A percentile compares a stretch with the other conserved stretches of the same genome.
Conservation (phyloP, 1,140 invertebrate species). For the Camponotus vicinus region DNA sequence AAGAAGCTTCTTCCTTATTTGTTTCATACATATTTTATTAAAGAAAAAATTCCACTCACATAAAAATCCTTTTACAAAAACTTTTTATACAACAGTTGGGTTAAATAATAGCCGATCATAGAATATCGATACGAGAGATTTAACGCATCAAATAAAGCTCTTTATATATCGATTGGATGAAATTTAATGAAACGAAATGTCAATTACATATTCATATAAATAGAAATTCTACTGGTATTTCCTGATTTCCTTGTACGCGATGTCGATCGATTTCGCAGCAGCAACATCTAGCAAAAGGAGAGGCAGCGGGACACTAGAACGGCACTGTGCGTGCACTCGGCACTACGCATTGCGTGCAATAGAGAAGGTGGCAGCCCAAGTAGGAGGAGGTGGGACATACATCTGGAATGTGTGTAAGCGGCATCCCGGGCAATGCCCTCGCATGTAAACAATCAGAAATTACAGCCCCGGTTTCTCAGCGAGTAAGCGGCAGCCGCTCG, state of each 20-base stretch:
- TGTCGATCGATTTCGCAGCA: neutral
- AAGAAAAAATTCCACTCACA: neutral
- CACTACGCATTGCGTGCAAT: slow-evolving; percentile 42
- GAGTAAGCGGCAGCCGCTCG: slow-evolving; percentile 62
- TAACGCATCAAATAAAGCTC: neutral
- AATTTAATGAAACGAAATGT: slow-evolving; percentile 1
- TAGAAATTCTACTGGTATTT: neutral
- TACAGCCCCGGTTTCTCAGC: slow-evolving; percentile 71
- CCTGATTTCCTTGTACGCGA: neutral
- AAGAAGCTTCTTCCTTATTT: neutral
- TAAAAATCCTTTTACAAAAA: neutral
- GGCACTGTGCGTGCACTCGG: neutral
- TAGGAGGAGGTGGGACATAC: slow-evolving; percentile 69
- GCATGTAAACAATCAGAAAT: slow-evolving; percentile 85
- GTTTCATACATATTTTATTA: neutral
- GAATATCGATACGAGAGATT: neutral
- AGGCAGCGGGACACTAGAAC: slow-evolving; percentile 34
- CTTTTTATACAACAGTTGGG: too few relatives aligned
- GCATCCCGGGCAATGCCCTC: slow-evolving; percentile 85
- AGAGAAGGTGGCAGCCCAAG: slow-evolving; percentile 45
- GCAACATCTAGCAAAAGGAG: slow-evolving; percentile 2
- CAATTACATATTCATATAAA: too few relatives aligned
- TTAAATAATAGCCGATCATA: too few relatives aligned
- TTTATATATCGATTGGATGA: neutral
- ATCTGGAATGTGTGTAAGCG: slow-evolving; percentile 82